Conservation (phyloP, 2,888 invertebrate genomes). For the Callimorpha dominula region DNA sequence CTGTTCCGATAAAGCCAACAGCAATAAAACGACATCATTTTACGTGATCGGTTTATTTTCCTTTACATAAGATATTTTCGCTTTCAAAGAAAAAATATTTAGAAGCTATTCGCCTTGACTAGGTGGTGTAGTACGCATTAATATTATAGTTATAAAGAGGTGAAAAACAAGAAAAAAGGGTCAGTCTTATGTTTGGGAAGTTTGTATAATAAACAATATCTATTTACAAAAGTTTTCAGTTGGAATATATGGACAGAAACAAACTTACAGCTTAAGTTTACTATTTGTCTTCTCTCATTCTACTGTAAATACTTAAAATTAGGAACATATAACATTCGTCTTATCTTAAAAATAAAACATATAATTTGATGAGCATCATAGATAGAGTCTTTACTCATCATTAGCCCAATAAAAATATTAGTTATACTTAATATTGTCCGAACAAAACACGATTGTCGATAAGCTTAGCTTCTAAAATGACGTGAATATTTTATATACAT, state of each 20-base stretch:
- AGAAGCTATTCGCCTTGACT: constrained; percentile 79
- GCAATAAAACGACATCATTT: constrained; percentile 57
- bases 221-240: constrained; percentile 79
- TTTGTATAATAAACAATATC: constrained; percentile 82
- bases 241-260: constrained; percentile 48
- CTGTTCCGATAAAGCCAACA: constrained; percentile 46
- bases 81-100: constrained; percentile 76
- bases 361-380: not conserved
- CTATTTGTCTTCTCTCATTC: constrained; percentile 24
- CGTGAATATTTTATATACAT: constrained; percentile 6
- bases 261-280: constrained; percentile 21
- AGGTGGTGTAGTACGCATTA: constrained; percentile 73
- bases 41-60: constrained; percentile 80
- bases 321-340: not conserved
- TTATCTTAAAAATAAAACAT: not conserved
- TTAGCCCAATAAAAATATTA: not conserved
- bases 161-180: constrained; percentile 85
- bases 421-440: not conserved
- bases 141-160: constrained; percentile 73
- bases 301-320: constrained; percentile 7
- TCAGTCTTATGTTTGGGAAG: constrained; percentile 87
- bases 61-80: constrained; percentile 78
- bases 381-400: not conserved
- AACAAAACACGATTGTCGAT: not conserved
- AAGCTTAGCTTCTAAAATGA: not conserved